Conservation (phyloP, 2,888 invertebrate genomes). For the Lochmaea capreae region DNA sequence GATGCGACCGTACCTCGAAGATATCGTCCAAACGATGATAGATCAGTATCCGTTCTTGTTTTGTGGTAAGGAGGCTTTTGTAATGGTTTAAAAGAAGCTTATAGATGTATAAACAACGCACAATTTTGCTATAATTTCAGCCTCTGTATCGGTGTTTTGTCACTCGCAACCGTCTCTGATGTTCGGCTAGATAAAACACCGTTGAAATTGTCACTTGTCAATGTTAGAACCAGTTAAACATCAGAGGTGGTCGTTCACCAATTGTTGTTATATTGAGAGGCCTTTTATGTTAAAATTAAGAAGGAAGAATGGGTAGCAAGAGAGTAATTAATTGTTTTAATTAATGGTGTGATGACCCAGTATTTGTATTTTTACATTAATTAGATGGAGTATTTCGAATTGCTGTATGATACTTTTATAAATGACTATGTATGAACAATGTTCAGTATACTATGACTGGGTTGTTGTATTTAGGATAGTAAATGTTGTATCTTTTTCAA, state of each 20-base stretch:
- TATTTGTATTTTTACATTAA: constrained; percentile 63
- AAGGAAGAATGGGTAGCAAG: constrained; percentile 38
- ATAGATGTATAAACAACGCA: constrained; percentile 50
- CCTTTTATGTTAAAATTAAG: constrained; percentile 41
- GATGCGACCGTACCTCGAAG: constrained; percentile 93
- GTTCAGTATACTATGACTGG: constrained; percentile 49
- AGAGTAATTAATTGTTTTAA: constrained; percentile 39
- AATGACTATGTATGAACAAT: constrained; percentile 47
- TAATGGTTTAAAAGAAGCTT: constrained; percentile 81
- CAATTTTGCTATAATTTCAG: constrained; percentile 49
- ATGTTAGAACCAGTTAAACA: neutral
- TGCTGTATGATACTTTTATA: constrained; percentile 53
- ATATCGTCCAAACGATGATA: constrained; percentile 96
- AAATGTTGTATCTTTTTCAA: constrained; percentile 61
- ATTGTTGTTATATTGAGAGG: constrained; percentile 51
- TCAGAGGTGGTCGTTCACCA: constrained; percentile 2
- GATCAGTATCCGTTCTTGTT: constrained; percentile 97
- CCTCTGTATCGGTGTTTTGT: constrained; percentile 45
- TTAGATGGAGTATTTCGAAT: constrained; percentile 50
- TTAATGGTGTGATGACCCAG: constrained; percentile 53
- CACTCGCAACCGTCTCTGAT: constrained; percentile 10
- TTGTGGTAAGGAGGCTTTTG: constrained; percentile 93
- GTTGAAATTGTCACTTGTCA: neutral
- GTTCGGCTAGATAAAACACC: neutral
- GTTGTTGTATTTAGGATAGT: constrained; percentile 59